Evolutionary conservation across 1,140 invertebrate genomes (phyloP), one percentile per base, ranked within the genome.

Genomic region (Aethina tumida): DNA sequence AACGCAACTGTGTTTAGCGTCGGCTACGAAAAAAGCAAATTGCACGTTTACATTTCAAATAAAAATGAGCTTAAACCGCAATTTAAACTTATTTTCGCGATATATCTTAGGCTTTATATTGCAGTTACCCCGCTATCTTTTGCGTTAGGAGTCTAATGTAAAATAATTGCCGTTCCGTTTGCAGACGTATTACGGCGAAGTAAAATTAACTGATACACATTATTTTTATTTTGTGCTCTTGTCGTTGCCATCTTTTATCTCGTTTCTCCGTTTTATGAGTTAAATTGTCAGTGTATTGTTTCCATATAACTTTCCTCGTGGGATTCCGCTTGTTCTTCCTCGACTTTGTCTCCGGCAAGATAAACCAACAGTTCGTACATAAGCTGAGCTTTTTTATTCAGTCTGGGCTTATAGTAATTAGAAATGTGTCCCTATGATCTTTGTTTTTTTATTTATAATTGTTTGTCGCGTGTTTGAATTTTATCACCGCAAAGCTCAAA

Each of bases 161-260:
- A 50, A 50, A 50, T 50, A 50, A 50, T 50, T 47, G 47, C 47
- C 28, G 36, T 49, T 42, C 35, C 36, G 39, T 45, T 49, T 45
- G 43, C 42, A 26, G 33, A 29, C 26, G 39, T 34, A 45, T 49
- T 39, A 38, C 21, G 31, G 35, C 9, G 40, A 50, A 50, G 40
- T 47, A 35, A 44, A 50, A 50, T 50, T 47, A 47, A 50, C 45
- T 46, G 48, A 31, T 26, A 30, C 29, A 31, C 48, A 50, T 50
- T 50, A 50, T 41, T 50, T 47, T 50, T 37, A 35, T 45, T 47
- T 43, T 39, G 37, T 37, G 17, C 38, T 24, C 24, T 19, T 29
- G 21, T 37, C 40, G 20, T 34, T 41, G 35, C 39, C 10, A 25
- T 35, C 26, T 34, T 34, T 32, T 38, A 38, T 38, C 36, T 22